A percentile compares a stretch with the other conserved stretches of the same genome.
Conservation (phyloP, 2,797 vertebrate genomes). For the Tauraco hartlaubi region DNA sequence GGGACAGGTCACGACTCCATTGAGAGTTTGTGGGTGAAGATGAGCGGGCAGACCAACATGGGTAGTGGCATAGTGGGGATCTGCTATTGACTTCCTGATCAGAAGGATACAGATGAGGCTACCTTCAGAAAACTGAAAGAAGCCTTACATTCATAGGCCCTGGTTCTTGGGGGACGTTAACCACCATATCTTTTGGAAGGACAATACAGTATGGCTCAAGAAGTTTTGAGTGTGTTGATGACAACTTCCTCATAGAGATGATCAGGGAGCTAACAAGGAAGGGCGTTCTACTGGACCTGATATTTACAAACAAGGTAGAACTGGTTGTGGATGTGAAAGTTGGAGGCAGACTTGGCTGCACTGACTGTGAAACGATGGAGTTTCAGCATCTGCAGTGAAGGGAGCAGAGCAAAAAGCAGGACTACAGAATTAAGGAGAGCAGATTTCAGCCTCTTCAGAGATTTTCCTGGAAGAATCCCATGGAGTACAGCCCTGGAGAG, state of each 20-base stretch:
- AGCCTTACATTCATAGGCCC: not conserved
- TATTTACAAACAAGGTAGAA: not conserved
- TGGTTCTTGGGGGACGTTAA: not conserved
- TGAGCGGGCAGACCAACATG: too few species aligned
- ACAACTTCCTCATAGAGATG: not conserved
- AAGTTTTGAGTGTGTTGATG: not conserved
- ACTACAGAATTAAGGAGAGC: not conserved
- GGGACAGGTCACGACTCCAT: not conserved
- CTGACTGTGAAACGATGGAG: not conserved
- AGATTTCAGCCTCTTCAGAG: not conserved
- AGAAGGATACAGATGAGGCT: not conserved
- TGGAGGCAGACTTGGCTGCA: not conserved
- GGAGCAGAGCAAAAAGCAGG: not conserved
- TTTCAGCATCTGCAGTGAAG: not conserved
- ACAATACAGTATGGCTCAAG: not conserved
- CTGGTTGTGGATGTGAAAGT: not conserved
- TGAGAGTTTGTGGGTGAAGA: not conserved
- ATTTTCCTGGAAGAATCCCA: not conserved
- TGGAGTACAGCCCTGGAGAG: not conserved
- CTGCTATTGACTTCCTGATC: not conserved
- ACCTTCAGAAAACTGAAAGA: not conserved
- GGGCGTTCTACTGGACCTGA: not conserved
- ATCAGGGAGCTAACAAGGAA: not conserved
- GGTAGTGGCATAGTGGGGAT: not conserved
- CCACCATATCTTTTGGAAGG: not conserved